Evolutionary conservation across 2,113 vertebrate genomes (phyloP), one percentile per base, ranked within the genome.

Genomic region (Passer domesticus): DNA sequence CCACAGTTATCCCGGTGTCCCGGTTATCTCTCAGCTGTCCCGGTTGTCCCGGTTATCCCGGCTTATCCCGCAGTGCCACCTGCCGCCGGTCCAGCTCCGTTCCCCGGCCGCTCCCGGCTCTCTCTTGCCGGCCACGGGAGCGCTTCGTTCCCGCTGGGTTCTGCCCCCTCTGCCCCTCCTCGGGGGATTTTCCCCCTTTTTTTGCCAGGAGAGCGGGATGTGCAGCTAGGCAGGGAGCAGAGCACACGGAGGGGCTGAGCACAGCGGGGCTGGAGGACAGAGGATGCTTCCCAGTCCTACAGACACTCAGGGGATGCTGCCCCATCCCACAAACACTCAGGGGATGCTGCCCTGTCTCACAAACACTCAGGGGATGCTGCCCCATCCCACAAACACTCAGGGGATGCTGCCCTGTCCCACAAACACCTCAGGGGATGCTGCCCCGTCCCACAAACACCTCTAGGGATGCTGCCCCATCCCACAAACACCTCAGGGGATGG

Each of bases 11-110:
- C 15, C 15, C 33, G 11, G 5, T 41, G 3, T 53, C 69, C 30
- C 37, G 30, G 20, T 15, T 47, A 7, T 35, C 23, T 23, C 22
- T 0, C 7, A 10, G 21, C 16, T 18, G 5, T 35, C 72, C 43
- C 43, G 43, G 60, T 58, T 59, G n/a, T 62, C 74, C 78, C 64
- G 31, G 22, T 31, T 27, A 1, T 33, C 55, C 55, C 64, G 25
- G 2, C 23, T 60, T 69, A 33, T 75, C 76, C 83, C 67, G 66
- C 94, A 95, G 88, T 94, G 95, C 95, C 95, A 44, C 74, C 89
- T 85, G 73, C 94, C 80, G 92, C 86, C 74, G 10, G 11, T 41
- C 75, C 37, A 15, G 31, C 84, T n/a, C 77, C 30, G 27, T 7
- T 20, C 27, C 41, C 25, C 25, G 27, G 49, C 81, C 9, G 68